Evolutionary conservation across 2,797 vertebrate genomes (phyloP), one percentile per base, ranked within the genome.

Genomic region (Streptopelia turtur): DNA sequence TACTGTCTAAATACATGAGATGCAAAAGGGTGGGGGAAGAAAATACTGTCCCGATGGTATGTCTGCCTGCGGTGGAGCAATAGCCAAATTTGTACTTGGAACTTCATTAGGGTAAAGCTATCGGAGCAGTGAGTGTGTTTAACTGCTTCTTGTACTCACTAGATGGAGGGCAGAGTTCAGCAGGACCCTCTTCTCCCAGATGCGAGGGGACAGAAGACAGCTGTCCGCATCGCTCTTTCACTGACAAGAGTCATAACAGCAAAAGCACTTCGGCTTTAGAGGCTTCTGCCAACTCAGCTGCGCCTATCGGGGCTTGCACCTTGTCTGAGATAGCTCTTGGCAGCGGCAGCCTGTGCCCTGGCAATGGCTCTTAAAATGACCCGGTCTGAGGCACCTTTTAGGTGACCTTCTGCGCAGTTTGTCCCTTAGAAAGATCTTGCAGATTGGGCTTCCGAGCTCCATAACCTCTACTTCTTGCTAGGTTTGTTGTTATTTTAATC

Each of bases 31-130:
- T 41, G 78, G 39, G 86, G 33, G 82, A 68, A 68, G 59, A 90
- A 93, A 95, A 77, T 59, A 28, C 64, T 78, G 61, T 37, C 59
- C 77, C 60, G 59, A 49, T 86, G 64, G 81, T 84, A 55, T 83
- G 70, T 89, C 43, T 93, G 94, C 60, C 63, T 89, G 71, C 66
- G 63, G 77, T 25, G 43, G 16, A 84, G 86, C 66, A 82, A 35
- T 28, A 35, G 86, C 94, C 89, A 94, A 84, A 93, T 93, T 89
- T 90, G 77, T 94, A 60, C 81, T 92, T 92, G 81, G 86, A 94
- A 79, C 93, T 95, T 96, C 74, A 89, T 93, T 94, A 85, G 93
- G 13, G 37, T 72, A 78, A 69, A 74, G 49, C 25, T 89, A 45
- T 82, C 15, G 0, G 59, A 77, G 68, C 53, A 77, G 68, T 86